phyloP scores from a whole-genome alignment of 2,888 invertebrate genomes.

The Lumbricus terrestris region DNA sequence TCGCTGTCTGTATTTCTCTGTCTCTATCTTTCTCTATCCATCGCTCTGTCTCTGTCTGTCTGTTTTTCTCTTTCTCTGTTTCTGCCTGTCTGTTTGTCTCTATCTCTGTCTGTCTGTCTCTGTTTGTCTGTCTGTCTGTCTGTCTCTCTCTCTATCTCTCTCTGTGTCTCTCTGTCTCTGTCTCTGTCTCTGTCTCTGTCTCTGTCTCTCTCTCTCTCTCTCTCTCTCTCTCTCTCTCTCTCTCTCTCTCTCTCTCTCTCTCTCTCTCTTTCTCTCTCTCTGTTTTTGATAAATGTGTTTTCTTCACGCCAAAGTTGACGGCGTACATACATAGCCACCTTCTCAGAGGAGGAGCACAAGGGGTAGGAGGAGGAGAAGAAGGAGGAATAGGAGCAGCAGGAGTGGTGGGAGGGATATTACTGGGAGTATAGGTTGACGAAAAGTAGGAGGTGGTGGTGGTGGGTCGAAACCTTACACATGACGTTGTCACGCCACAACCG shows the following conservation, averaged over 20 bases:
- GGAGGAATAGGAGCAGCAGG: too few species aligned
- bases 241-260: conserved; percentile 3
- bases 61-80: background rate
- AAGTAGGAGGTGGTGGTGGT: background rate
- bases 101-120: background rate
- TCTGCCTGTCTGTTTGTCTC: background rate
- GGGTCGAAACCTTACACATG: too few species aligned
- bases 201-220: background rate
- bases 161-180: background rate
- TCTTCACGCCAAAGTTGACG: too few species aligned
- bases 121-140: too few species aligned
- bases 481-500: too few species aligned
- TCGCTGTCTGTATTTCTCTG: too few species aligned
- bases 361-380: too few species aligned
- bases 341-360: too few species aligned
- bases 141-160: background rate
- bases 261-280: background rate
- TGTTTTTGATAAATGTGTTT: background rate
- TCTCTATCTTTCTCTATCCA: background rate
- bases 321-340: too few species aligned
- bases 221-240: conserved; percentile 13
- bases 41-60: background rate
- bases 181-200: conserved; percentile 7
- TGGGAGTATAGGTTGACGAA: too few species aligned
- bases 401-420: too few species aligned